phyloP scores from a whole-genome alignment of 2,888 invertebrate genomes.

The Eristalis arbustorum region DNA sequence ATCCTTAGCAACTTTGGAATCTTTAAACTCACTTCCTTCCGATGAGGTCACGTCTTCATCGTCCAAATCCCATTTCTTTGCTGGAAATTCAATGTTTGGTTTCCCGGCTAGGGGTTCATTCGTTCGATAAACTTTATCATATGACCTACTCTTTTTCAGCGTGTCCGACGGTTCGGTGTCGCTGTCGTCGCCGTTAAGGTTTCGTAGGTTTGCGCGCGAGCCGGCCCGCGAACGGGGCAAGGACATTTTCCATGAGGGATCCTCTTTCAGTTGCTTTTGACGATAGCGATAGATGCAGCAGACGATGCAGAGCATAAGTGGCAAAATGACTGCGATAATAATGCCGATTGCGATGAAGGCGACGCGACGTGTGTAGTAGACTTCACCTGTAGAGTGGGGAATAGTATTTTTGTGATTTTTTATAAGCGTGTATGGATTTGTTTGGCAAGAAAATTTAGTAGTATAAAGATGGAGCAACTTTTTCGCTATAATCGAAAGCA shows the following conservation, averaged over 20 bases:
- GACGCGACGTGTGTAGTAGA: constrained; percentile 86
- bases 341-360: constrained; percentile 88
- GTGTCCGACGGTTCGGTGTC: constrained; percentile 82
- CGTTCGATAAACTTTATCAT: constrained; percentile 91
- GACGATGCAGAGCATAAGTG: constrained; percentile 83
- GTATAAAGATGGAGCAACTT: no score
- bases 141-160: constrained; percentile 85
- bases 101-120: constrained; percentile 88
- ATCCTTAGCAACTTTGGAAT: constrained; percentile 84
- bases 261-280: constrained; percentile 83
- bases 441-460: neutral
- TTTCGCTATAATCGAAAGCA: no score
- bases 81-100: constrained; percentile 89
- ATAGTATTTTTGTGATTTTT: neutral
- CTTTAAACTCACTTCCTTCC: constrained; percentile 84
- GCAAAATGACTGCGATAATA: constrained; percentile 87
- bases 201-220: constrained; percentile 82
- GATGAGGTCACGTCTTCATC: constrained; percentile 84
- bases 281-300: constrained; percentile 85
- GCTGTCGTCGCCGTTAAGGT: constrained; percentile 81
- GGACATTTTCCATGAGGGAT: constrained; percentile 83
- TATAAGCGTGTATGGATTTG: neutral
- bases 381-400: constrained; percentile 81
- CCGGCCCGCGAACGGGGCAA: constrained; percentile 83
- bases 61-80: constrained; percentile 89